Percentiles rank a stretch among this genome's conserved stretches.
These are phyloP conservation scores for Pecten maximus DNA, from an alignment of 2,888 invertebrate genomes.

Conservation along the genomic window DNA sequence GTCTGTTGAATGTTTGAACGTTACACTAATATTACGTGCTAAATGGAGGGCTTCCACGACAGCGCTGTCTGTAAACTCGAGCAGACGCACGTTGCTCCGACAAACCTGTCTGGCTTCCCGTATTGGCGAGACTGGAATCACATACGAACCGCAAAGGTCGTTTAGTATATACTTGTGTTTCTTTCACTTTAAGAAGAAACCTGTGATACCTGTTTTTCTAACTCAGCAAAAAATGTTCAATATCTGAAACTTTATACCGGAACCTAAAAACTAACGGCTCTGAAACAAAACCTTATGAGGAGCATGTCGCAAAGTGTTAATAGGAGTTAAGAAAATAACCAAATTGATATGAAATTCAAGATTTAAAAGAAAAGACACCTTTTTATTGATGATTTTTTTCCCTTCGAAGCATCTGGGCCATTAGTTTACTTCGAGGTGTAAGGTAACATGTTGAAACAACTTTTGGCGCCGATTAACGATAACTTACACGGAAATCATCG, in stretches of 20 bases:
- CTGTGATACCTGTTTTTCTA: background rate
- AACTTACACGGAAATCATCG: no score
- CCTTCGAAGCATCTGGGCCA: background rate
- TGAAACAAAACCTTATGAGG: background rate
- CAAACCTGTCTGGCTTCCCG: background rate
- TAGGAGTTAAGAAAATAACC: background rate
- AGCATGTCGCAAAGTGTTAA: background rate
- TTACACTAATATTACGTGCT: background rate
- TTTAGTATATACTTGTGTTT: background rate
- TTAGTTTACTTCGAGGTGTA: background rate
- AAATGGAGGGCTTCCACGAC: background rate
- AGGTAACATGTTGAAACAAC: no score
- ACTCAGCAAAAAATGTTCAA: background rate
- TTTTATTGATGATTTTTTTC: background rate
- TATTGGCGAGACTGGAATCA: background rate
- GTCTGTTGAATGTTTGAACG: slow-evolving; percentile 20
- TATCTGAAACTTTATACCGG: no score
- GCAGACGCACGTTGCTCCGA: background rate
- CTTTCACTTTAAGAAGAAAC: background rate
- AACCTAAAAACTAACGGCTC: background rate
- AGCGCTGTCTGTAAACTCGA: background rate
- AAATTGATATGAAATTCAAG: background rate
- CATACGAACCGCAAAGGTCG: no score
- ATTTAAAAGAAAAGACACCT: background rate
- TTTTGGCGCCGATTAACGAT: no score